Evolutionary conservation across 2,797 vertebrate species (phyloP), one percentile per base, ranked within the genome.

Genomic region (Rhynchonycteris naso): DNA sequence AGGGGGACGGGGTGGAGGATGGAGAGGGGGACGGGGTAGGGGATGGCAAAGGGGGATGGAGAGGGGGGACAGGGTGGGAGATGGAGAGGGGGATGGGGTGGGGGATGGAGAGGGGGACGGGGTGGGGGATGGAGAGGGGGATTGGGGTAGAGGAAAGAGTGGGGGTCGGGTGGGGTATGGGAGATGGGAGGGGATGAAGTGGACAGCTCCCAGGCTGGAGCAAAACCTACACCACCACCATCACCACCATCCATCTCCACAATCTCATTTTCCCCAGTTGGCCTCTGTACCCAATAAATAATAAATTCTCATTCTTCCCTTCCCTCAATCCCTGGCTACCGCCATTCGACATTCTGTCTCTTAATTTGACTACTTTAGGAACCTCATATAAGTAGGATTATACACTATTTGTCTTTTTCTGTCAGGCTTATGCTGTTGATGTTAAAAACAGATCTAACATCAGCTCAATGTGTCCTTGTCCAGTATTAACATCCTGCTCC

Each of bases 101-200:
- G 43, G 43, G 43, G 43, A 43, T 7, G 8, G 43, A 43, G 43
- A 43, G 43, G 43, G 43, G 43, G 43, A n/a, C 8, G 43, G 43
- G 43, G 43, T 43, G 43, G 43, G 8, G 43, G 43, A 43, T 5
- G 43, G 43, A 7, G 43, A 6, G 43, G 43, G 43, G 43, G 43
- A 43, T 7, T 5, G 43, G n/a, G n/a, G n/a, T n/a, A 43, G 43
- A 43, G 43, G 43, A 43, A n/a, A n/a, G n/a, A n/a, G n/a, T n/a
- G n/a, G n/a, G n/a, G n/a, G n/a, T n/a, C n/a, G 43, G 43, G 43
- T 43, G 43, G 43, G 43, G 43, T 43, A n/a, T n/a, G 43, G 43
- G 1, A 21, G 10, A 33, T 38, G 0, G 7, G 69, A 24, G 43
- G 43, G 43, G 5, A 18, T 10, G n/a, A 22, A 28, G 10, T 0